phyloP scores from a whole-genome alignment of 2,888 invertebrate species.

The Agriopis leucophaearia region DNA sequence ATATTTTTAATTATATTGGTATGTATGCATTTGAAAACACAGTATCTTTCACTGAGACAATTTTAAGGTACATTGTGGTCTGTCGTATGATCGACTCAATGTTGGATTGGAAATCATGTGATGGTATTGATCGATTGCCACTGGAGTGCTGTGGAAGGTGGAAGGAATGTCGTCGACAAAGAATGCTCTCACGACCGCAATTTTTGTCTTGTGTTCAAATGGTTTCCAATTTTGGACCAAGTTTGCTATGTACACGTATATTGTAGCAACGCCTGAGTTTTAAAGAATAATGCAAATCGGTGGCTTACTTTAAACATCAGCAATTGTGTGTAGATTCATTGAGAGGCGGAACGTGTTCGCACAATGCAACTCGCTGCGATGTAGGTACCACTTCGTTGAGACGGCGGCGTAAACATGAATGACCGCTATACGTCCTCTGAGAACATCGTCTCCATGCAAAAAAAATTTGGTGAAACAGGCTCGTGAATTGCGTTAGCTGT shows the following conservation, averaged over 20 bases:
- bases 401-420: conserved; percentile 34
- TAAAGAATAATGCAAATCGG: conserved; percentile 1
- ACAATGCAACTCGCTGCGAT: conserved; percentile 29
- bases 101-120: conserved; percentile 29
- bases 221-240: conserved; percentile 18
- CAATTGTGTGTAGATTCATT: conserved; percentile 9
- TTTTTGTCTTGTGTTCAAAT: conserved; percentile 29
- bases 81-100: neutral
- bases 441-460: conserved; percentile 27
- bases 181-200: conserved; percentile 21
- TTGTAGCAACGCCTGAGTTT: neutral
- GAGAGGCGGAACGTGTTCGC: conserved; percentile 16
- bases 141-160: no score
- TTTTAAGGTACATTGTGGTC: neutral
- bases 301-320: conserved; percentile 11
- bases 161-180: conserved; percentile 21
- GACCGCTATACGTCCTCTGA: conserved; percentile 61
- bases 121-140: conserved; percentile 25
- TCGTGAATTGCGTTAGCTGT: conserved; percentile 46
- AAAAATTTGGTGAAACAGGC: conserved; percentile 45
- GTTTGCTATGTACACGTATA: neutral
- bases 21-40: neutral
- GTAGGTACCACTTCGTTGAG: conserved; percentile 18
- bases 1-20: conserved; percentile 3
- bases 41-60: neutral